A percentile compares a stretch with the other conserved stretches of the same genome.
phyloP scores from a whole-genome alignment of 1,140 invertebrate species.

The Capitella teleta region DNA sequence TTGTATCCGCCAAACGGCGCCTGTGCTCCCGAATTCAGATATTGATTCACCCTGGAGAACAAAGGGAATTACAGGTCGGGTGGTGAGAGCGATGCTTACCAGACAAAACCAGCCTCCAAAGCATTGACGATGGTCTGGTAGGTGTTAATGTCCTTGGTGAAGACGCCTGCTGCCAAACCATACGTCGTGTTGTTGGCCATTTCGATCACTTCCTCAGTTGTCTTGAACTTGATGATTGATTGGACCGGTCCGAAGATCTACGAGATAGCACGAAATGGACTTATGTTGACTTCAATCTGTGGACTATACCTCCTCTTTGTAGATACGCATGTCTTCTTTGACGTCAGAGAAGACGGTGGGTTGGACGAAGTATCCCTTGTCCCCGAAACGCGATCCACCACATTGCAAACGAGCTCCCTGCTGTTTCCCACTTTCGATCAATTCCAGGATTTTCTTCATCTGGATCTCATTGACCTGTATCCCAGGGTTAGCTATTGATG shows the following conservation, averaged over 20 bases:
- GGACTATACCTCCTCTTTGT: slow-evolving; percentile 71
- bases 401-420: slow-evolving; percentile 77
- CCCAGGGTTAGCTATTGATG: too few species aligned
- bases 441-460: slow-evolving; percentile 63
- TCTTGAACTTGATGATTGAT: slow-evolving; percentile 77
- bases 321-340: slow-evolving; percentile 82
- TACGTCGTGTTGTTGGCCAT: slow-evolving; percentile 77
- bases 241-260: slow-evolving; percentile 92
- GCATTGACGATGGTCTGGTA: slow-evolving; percentile 25
- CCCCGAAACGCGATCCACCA: slow-evolving; percentile 61
- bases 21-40: too few species aligned
- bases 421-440: slow-evolving; percentile 64
- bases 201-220: slow-evolving; percentile 76
- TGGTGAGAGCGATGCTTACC: too few species aligned
- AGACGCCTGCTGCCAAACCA: slow-evolving; percentile 74
- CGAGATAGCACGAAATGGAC: too few species aligned
- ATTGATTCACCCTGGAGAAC: too few species aligned
- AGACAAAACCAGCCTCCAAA: slow-evolving; percentile 77
- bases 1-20: too few species aligned
- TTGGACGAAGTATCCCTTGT: slow-evolving; percentile 77
- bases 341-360: slow-evolving; percentile 95
- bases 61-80: too few species aligned
- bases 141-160: slow-evolving; percentile 76
- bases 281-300: too few species aligned
- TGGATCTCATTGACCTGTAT: slow-evolving; percentile 66